These are phyloP conservation scores for Sebastes paucispinis DNA, from an alignment of 2,797 vertebrate genomes.

Conservation along the genomic window DNA sequence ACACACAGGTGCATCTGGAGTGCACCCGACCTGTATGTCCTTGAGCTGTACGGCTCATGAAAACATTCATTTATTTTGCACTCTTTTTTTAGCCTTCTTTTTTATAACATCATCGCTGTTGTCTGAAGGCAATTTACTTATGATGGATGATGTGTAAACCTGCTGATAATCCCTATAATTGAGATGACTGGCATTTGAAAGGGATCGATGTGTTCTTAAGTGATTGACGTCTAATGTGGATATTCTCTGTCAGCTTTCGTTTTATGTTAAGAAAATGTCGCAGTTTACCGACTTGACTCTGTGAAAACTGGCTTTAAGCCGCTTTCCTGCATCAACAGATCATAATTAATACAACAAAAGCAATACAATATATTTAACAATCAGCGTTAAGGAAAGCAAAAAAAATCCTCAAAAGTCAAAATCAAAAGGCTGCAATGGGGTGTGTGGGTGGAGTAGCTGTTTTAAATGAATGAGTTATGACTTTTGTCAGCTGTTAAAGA, in stretches of 20 bases:
- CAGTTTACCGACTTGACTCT: background rate
- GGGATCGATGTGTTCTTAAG: background rate
- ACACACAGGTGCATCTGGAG: background rate
- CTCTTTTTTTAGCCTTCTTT: background rate
- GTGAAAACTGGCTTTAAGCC: background rate
- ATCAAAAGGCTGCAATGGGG: background rate
- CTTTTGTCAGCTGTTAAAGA: slow-evolving; percentile 8
- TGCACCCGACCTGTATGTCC: background rate
- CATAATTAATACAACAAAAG: background rate
- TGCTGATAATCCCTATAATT: background rate
- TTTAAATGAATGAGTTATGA: slow-evolving; percentile 3
- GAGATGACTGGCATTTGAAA: slow-evolving; percentile 3
- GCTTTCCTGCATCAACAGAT: background rate
- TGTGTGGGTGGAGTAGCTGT: background rate
- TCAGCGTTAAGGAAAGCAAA: background rate
- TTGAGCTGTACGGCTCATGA: background rate
- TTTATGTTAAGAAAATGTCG: background rate
- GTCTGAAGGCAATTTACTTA: background rate
- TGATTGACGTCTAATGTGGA: background rate
- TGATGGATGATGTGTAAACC: background rate
- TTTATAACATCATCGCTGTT: background rate
- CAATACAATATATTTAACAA: background rate
- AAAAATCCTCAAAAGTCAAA: background rate
- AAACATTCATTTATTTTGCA: background rate
- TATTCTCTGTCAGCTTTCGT: background rate